phyloP scores from a whole-genome alignment of 2,888 invertebrate genomes.

The Meteorus cinctellus region DNA sequence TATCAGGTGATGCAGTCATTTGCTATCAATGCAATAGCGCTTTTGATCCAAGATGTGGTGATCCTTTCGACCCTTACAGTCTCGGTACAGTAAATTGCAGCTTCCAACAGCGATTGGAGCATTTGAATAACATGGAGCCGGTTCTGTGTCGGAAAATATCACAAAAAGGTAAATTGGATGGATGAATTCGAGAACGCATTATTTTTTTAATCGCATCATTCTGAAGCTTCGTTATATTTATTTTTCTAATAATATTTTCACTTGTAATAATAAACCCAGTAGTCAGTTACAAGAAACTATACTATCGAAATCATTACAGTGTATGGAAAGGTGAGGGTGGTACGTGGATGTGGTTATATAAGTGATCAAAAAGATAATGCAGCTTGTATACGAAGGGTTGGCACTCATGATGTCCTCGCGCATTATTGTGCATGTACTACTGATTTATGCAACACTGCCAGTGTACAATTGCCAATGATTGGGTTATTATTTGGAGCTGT shows the following conservation, averaged over 20 bases:
- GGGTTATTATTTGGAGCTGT: slow-evolving; percentile 23
- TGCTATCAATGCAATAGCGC: slow-evolving; percentile 95
- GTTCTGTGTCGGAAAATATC: slow-evolving; percentile 88
- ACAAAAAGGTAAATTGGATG: slow-evolving; percentile 79
- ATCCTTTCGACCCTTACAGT: slow-evolving; percentile 89
- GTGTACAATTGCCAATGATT: slow-evolving; percentile 38
- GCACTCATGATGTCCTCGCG: slow-evolving; percentile 84
- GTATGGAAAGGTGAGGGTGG: slow-evolving; percentile 83
- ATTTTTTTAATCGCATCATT: not conserved
- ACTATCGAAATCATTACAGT: slow-evolving; percentile 77
- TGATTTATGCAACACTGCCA: slow-evolving; percentile 83
- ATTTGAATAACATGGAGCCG: slow-evolving; percentile 78
- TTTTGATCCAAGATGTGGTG: slow-evolving; percentile 91
- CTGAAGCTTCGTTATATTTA: not conserved
- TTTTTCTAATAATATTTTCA: not conserved
- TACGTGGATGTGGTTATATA: slow-evolving; percentile 87
- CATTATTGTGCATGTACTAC: slow-evolving; percentile 86
- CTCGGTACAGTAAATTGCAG: slow-evolving; percentile 90
- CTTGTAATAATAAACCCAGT: not conserved
- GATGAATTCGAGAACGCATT: not conserved
- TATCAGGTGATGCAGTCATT: slow-evolving; percentile 78
- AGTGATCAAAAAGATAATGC: slow-evolving; percentile 78
- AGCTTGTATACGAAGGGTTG: slow-evolving; percentile 80
- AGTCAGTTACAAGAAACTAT: not conserved
- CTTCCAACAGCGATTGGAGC: slow-evolving; percentile 81